Conservation (phyloP, 2,888 invertebrate species). For the Conus canariensis region DNA sequence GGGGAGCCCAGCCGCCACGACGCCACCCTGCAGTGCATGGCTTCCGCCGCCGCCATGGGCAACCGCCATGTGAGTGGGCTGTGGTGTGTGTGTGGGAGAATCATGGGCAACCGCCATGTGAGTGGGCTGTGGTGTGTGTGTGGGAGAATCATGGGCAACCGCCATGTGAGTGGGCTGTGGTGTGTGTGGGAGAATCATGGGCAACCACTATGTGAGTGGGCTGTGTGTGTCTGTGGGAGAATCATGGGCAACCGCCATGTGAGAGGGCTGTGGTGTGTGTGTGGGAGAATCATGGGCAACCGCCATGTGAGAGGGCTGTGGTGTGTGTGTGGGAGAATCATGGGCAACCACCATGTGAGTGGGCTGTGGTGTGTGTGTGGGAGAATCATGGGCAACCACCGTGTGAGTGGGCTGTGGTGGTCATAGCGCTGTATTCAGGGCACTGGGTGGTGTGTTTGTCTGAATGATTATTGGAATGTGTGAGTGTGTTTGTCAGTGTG, state of each 20-base stretch:
- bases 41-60: constrained; percentile 92
- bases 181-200: constrained; percentile 78
- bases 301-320: too few species aligned
- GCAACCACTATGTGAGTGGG: constrained; percentile 85
- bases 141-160: constrained; percentile 73
- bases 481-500: too few species aligned
- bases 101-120: constrained; percentile 77
- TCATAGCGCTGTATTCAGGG: too few species aligned
- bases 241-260: background rate
- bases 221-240: background rate
- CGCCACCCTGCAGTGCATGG: constrained; percentile 92
- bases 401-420: constrained; percentile 79
- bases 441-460: too few species aligned
- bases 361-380: too few species aligned
- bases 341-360: constrained; percentile 81
- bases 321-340: too few species aligned
- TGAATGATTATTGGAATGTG: too few species aligned
- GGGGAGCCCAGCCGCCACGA: constrained; percentile 80
- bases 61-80: constrained; percentile 84
- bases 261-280: background rate
- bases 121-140: constrained; percentile 47
- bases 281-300: background rate
- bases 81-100: background rate
- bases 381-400: constrained; percentile 85
- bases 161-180: constrained; percentile 79